Conservation (phyloP, 2,797 vertebrate species). For the Allobates femoralis region DNA sequence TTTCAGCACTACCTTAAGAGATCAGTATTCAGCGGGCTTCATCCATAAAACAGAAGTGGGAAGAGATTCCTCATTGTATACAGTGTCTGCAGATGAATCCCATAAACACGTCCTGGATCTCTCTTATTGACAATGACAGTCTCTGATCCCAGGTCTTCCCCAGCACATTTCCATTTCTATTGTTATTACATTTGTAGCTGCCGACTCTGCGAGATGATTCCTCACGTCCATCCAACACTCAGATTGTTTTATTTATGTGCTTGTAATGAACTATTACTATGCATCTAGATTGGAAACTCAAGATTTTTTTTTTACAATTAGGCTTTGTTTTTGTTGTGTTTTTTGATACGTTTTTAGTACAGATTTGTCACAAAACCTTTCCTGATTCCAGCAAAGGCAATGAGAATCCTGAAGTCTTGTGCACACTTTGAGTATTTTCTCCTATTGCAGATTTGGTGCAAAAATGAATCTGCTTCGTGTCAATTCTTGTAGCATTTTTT, state of each 20-base stretch:
- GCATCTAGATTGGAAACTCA: not conserved
- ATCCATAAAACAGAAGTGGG: not conserved
- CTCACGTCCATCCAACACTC: not conserved
- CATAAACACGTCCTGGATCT: not conserved
- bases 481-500: no score
- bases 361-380: no score
- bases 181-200: not conserved
- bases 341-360: no score
- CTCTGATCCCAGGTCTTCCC: conserved; percentile 7
- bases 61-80: not conserved
- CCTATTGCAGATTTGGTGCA: no score
- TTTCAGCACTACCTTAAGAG: not conserved
- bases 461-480: no score
- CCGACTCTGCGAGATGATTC: not conserved
- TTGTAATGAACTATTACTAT: not conserved
- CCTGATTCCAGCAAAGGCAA: no score
- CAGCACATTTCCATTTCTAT: not conserved
- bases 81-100: not conserved
- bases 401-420: no score
- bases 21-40: not conserved
- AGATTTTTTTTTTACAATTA: not conserved
- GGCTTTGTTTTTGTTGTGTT: no score
- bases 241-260: not conserved
- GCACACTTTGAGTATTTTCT: no score
- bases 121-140: not conserved